Conservation (phyloP, 2,888 invertebrate genomes). For the Linyphia triangularis region DNA sequence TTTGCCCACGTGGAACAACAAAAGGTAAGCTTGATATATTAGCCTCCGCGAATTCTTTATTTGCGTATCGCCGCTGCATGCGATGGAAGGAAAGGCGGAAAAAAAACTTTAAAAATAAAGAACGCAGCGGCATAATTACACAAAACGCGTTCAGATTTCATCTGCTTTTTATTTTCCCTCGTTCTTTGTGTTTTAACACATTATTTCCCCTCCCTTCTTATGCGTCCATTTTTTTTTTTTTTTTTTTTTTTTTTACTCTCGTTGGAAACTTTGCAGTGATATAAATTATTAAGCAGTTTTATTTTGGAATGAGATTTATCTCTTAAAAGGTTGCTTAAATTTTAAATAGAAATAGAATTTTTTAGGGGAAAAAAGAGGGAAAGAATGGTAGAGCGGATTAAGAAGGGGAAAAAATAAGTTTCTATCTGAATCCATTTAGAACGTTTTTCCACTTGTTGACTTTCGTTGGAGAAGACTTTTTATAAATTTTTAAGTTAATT, state of each 20-base stretch:
- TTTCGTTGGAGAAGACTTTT: not conserved
- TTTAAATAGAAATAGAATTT: slow-evolving; percentile 52
- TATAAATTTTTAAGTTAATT: slow-evolving; percentile 7
- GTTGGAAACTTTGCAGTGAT: slow-evolving; percentile 2
- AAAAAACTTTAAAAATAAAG: slow-evolving; percentile 29
- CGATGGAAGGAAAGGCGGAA: not conserved
- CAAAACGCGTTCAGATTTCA: slow-evolving; percentile 28
- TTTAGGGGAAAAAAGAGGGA: not conserved
- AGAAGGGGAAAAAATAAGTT: not conserved
- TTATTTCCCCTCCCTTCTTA: slow-evolving; percentile 3
- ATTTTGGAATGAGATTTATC: slow-evolving; percentile 54
- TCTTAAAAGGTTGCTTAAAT: slow-evolving; percentile 60
- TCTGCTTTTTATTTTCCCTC: slow-evolving; percentile 14
- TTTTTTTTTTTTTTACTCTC: slow-evolving; percentile 1
- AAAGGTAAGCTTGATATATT: slow-evolving; percentile 61
- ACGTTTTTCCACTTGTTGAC: slow-evolving; percentile 44
- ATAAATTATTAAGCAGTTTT: slow-evolving; percentile 68
- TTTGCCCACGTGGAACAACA: slow-evolving; percentile 34
- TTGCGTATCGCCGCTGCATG: slow-evolving; percentile 34
- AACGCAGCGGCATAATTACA: slow-evolving; percentile 49
- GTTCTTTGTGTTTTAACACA: not conserved
- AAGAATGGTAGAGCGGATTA: not conserved
- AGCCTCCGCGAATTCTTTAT: slow-evolving; percentile 56
- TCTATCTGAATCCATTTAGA: slow-evolving; percentile 19
- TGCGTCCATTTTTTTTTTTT: not conserved